Percentiles rank a stretch among this genome's conserved stretches.
These are phyloP conservation scores for Drosophila pseudotakahashii DNA, from an alignment of 2,888 invertebrate species.

Conservation along the genomic window DNA sequence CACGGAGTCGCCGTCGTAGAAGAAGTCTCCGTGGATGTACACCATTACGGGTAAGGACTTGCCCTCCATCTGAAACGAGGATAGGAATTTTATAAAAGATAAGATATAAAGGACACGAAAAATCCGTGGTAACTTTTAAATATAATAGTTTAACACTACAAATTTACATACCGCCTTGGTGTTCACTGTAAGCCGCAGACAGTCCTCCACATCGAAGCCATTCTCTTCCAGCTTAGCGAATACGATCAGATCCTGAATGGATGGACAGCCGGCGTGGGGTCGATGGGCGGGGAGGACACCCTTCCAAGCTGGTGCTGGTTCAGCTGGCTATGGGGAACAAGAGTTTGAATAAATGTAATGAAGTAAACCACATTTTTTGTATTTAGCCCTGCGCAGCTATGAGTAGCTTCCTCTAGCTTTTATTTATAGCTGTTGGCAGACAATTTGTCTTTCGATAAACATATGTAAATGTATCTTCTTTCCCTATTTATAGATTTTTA, in stretches of 20 bases:
- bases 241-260: conserved; percentile 70
- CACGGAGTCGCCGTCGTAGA: conserved; percentile 82
- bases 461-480: not conserved
- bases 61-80: conserved; percentile 44
- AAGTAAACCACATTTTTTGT: no score
- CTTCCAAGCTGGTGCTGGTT: conserved; percentile 74
- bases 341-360: no score
- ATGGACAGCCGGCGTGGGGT: conserved; percentile 79
- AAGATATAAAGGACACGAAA: no score
- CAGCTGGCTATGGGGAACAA: conserved; percentile 64
- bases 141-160: not conserved
- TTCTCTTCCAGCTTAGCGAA: conserved; percentile 63
- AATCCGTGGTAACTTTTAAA: no score
- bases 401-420: not conserved
- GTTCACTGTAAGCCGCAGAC: conserved; percentile 77
- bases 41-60: conserved; percentile 83
- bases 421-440: no score
- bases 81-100: no score
- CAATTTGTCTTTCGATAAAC: no score
- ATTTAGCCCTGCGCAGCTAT: no score
- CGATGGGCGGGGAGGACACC: conserved; percentile 71
- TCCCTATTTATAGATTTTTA: not conserved
- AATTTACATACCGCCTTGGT: conserved; percentile 77
- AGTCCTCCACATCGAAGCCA: conserved; percentile 80
- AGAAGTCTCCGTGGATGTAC: conserved; percentile 84